Percentiles rank a stretch among this genome's conserved stretches.
phyloP scores from a whole-genome alignment of 2,888 invertebrate genomes.

The Tridacna crocea region DNA sequence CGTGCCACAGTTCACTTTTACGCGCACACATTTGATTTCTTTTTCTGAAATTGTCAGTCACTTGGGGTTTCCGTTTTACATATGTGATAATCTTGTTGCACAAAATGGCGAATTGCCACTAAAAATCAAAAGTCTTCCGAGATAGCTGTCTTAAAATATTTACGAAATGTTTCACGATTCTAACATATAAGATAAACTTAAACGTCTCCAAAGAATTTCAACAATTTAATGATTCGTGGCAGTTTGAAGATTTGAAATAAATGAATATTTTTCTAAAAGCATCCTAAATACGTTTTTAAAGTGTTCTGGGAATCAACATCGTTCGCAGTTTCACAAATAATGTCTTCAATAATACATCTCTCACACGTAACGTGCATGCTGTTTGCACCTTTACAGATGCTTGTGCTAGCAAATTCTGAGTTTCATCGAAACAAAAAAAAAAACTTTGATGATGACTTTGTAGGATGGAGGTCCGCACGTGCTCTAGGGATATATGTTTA shows the following conservation, averaged over 20 bases:
- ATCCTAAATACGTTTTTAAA: conserved; percentile 1
- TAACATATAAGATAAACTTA: not conserved
- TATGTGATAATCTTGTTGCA: conserved; percentile 1
- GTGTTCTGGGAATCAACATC: not conserved
- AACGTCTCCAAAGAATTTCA: conserved; percentile 16
- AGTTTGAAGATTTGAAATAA: conserved; percentile 11
- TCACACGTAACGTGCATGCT: too few species aligned
- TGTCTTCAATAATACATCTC: not conserved
- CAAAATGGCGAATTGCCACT: conserved; percentile 8
- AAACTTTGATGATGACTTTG: too few species aligned
- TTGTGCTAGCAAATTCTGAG: too few species aligned
- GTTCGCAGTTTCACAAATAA: not conserved
- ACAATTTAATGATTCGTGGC: not conserved
- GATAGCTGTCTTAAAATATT: conserved; percentile 1
- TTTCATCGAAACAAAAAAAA: too few species aligned
- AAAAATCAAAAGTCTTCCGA: conserved; percentile 7
- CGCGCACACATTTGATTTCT: conserved; percentile 5
- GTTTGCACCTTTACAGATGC: too few species aligned
- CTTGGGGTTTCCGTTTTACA: conserved; percentile 11
- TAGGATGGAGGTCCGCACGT: too few species aligned
- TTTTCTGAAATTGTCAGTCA: conserved; percentile 4
- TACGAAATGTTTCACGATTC: not conserved
- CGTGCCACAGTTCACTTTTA: conserved; percentile 6
- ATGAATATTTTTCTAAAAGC: conserved; percentile 25
- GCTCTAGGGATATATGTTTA: too few species aligned